Evolutionary conservation across 2,888 invertebrate species (phyloP).

Genomic region (Tuberolachnus salignus): DNA sequence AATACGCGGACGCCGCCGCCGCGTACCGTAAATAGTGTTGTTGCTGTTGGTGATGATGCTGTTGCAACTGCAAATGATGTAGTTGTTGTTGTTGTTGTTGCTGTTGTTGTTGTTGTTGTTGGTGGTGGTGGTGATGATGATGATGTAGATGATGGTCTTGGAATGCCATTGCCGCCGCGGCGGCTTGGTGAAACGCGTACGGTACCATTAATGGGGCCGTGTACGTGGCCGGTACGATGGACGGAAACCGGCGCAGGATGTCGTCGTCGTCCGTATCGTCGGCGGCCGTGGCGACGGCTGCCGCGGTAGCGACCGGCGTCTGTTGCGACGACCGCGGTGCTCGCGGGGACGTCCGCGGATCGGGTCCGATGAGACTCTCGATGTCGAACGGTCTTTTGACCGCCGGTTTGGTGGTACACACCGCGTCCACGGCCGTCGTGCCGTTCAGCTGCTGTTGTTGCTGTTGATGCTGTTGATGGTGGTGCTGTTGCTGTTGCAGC

Average conservation of each 20-base stretch:
- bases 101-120: not conserved
- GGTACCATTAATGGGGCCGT: conserved; percentile 9
- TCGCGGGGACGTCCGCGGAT: not conserved
- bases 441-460: conserved; percentile 58
- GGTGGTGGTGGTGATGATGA: not conserved
- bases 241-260: conserved; percentile 45
- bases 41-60: conserved; percentile 1
- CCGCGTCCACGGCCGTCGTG: conserved; percentile 58
- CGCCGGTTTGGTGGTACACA: conserved; percentile 48
- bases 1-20: conserved; percentile 33
- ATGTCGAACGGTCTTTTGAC: conserved; percentile 58
- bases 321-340: not conserved
- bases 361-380: conserved; percentile 58
- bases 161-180: conserved; percentile 24
- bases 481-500: conserved; percentile 56
- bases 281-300: not conserved
- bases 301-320: not conserved
- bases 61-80: not conserved
- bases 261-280: conserved; percentile 29
- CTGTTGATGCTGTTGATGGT: conserved; percentile 24
- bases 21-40: conserved; percentile 51
- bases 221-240: conserved; percentile 38
- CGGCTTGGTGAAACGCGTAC: conserved; percentile 39
- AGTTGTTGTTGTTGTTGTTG: not conserved
- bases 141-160: not conserved